phyloP scores from a whole-genome alignment of 2,888 invertebrate genomes.

The Antheraea yamamai region DNA sequence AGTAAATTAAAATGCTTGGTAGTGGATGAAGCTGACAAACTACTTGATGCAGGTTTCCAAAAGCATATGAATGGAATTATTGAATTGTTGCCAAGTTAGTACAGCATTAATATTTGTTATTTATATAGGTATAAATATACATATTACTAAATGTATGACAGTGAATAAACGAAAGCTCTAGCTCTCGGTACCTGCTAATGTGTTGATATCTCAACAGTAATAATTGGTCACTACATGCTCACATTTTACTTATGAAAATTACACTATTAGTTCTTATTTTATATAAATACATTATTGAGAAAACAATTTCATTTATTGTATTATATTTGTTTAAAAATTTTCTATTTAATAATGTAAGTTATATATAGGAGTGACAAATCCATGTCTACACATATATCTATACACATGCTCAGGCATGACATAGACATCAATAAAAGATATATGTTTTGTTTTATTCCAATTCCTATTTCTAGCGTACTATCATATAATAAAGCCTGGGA shows the following conservation, averaged over 20 bases:
- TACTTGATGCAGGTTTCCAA: slow-evolving; percentile 97
- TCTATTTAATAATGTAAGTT: not conserved
- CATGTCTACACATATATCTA: no score
- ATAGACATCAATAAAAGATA: no score
- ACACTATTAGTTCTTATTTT: not conserved
- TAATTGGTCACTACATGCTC: no score
- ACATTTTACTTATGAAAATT: not conserved
- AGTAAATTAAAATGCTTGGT: slow-evolving; percentile 95
- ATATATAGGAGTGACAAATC: no score
- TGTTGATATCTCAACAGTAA: no score
- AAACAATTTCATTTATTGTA: not conserved
- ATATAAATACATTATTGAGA: not conserved
- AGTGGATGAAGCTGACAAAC: slow-evolving; percentile 98
- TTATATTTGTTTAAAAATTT: not conserved
- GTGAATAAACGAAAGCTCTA: not conserved
- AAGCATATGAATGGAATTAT: slow-evolving; percentile 96
- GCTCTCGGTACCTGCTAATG: no score
- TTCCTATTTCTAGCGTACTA: no score
- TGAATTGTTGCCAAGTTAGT: slow-evolving; percentile 87
- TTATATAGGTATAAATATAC: not conserved
- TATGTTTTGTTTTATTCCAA: no score
- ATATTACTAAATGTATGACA: not conserved
- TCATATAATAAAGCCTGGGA: no score
- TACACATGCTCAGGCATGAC: no score
- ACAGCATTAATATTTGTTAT: slow-evolving; percentile 3